Evolutionary conservation across 2,113 vertebrate genomes (phyloP).

Genomic region (Aspiorhynchus laticeps): DNA sequence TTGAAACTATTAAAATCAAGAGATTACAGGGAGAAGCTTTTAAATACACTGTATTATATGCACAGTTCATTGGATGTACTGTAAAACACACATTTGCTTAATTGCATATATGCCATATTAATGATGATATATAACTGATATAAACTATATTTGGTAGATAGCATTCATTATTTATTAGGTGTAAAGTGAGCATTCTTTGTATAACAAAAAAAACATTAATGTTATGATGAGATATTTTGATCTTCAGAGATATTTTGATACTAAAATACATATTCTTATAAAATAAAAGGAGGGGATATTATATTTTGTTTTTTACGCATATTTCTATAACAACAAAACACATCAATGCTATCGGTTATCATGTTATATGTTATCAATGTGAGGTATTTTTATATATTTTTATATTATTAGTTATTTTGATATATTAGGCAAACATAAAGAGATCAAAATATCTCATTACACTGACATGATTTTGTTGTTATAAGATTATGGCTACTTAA

Average conservation of each 20-base stretch:
- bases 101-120: neutral
- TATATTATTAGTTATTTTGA: no score
- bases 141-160: neutral
- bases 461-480: neutral
- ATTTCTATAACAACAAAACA: neutral
- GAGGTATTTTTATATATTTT: no score
- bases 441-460: neutral
- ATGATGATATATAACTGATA: neutral
- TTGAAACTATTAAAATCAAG: neutral
- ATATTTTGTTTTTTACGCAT: no score
- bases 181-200: neutral
- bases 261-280: neutral
- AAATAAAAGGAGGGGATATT: no score
- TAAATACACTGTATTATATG: neutral
- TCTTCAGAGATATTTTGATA: neutral
- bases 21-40: neutral
- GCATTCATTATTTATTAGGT: neutral
- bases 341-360: neutral
- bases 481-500: neutral
- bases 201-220: neutral
- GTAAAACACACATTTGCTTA: neutral
- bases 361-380: no score
- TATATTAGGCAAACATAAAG: no score
- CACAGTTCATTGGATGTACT: neutral
- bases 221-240: neutral